Evolutionary conservation across 2,113 vertebrate species (phyloP).

Genomic region (Nipponia nippon): DNA sequence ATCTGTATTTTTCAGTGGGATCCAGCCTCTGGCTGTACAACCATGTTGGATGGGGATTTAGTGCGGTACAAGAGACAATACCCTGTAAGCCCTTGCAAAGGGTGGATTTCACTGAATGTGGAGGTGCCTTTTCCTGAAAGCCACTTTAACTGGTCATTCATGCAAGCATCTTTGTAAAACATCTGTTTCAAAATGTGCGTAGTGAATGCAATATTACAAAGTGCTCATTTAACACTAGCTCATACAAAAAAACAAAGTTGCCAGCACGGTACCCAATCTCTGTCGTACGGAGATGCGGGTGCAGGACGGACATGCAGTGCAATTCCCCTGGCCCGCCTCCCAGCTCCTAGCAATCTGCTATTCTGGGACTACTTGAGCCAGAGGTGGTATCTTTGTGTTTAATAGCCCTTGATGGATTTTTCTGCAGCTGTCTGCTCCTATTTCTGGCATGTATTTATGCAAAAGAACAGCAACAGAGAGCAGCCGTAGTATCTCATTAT

Average conservation of each 20-base stretch:
- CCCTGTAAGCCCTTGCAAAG: neutral
- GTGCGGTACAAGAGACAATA: neutral
- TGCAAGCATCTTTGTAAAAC: neutral
- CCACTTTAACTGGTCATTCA: neutral
- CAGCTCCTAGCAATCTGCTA: neutral
- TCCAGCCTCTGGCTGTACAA: neutral
- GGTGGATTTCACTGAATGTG: neutral
- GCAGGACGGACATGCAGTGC: fast-evolving
- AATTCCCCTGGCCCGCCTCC: neutral
- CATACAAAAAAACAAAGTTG: neutral
- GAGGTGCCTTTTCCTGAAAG: neutral
- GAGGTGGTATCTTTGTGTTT: conserved; percentile 4
- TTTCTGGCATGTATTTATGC: conserved; percentile 38
- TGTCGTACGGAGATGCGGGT: fast-evolving
- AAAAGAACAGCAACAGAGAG: neutral
- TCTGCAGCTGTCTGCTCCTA: conserved; percentile 29
- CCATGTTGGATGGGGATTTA: neutral
- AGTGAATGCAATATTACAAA: neutral
- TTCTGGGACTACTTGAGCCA: neutral
- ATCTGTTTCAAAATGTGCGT: neutral
- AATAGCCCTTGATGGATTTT: conserved; percentile 31
- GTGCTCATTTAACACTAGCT: neutral
- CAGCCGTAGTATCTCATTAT: neutral
- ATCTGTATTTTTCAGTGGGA: neutral
- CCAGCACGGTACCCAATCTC: fast-evolving